phyloP scores from a whole-genome alignment of 2,888 invertebrate species.

The Liodrosophila aerea region DNA sequence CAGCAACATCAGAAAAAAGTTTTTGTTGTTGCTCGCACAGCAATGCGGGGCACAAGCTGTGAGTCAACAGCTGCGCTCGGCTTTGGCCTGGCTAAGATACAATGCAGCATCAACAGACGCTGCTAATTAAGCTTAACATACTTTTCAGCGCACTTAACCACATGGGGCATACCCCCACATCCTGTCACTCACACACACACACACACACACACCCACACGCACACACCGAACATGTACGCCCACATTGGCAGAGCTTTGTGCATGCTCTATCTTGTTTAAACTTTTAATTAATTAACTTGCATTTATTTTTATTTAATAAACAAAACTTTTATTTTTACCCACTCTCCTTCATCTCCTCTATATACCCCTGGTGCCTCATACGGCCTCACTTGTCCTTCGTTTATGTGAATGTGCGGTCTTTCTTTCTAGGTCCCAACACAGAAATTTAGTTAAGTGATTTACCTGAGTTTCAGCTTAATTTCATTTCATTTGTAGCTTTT shows the following conservation, averaged over 20 bases:
- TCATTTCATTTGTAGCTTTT: constrained; percentile 2
- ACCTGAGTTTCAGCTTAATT: not conserved
- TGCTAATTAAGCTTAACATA: constrained; percentile 60
- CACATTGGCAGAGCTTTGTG: constrained; percentile 25
- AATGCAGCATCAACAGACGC: constrained; percentile 16
- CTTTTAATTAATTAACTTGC: constrained; percentile 75
- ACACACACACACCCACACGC: constrained; percentile 1
- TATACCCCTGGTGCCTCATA: not conserved
- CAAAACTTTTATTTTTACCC: constrained; percentile 55
- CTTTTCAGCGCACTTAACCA: constrained; percentile 38
- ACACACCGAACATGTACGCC: constrained; percentile 7
- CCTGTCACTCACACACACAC: not conserved
- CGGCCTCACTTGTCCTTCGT: not conserved
- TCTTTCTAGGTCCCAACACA: no score
- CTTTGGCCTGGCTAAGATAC: constrained; percentile 32
- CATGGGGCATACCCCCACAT: constrained; percentile 9
- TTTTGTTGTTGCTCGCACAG: constrained; percentile 24
- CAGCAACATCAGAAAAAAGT: constrained; percentile 14
- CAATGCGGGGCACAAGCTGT: constrained; percentile 10
- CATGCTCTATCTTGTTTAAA: constrained; percentile 68
- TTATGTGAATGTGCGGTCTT: no score
- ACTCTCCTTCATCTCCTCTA: not conserved
- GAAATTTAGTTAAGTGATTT: no score
- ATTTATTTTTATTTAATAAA: constrained; percentile 70
- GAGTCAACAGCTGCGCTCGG: constrained; percentile 38